These are phyloP conservation scores for Drosophila neutralis DNA, from an alignment of 2,888 invertebrate species.

Conservation along the genomic window DNA sequence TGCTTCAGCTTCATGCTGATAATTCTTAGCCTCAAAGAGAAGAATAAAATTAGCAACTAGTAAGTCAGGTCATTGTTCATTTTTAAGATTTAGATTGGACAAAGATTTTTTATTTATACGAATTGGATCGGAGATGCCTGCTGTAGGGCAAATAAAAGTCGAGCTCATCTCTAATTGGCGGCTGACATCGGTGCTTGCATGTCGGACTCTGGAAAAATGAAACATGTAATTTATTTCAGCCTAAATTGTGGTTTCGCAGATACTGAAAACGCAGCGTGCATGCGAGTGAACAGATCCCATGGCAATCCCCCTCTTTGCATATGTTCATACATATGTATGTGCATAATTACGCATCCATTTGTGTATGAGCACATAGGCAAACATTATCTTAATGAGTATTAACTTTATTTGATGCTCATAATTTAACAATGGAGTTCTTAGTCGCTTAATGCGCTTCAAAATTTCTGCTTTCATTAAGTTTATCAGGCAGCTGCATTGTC, in stretches of 20 bases:
- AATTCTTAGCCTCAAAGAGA: not conserved
- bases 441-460: conserved; percentile 28
- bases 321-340: not conserved
- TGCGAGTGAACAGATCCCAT: conserved; percentile 30
- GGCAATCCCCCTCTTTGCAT: conserved; percentile 7
- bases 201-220: conserved; percentile 34
- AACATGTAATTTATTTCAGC: conserved; percentile 75
- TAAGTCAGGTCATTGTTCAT: not conserved
- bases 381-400: conserved; percentile 35
- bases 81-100: not conserved
- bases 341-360: conserved; percentile 4
- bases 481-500: conserved; percentile 14
- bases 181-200: conserved; percentile 36
- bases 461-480: conserved; percentile 19
- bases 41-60: not conserved
- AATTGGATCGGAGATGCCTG: not conserved
- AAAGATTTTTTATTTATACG: not conserved
- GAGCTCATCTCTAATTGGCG: conserved; percentile 4
- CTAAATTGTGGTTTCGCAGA: conserved; percentile 61
- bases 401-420: conserved; percentile 40
- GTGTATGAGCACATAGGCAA: not conserved
- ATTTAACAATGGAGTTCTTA: conserved; percentile 22
- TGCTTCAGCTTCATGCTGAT: not conserved
- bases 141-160: not conserved
- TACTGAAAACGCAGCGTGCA: conserved; percentile 28